Base-by-base conservation (phyloP, 2,113 vertebrate species). In the Crotalus tigris region DNA sequence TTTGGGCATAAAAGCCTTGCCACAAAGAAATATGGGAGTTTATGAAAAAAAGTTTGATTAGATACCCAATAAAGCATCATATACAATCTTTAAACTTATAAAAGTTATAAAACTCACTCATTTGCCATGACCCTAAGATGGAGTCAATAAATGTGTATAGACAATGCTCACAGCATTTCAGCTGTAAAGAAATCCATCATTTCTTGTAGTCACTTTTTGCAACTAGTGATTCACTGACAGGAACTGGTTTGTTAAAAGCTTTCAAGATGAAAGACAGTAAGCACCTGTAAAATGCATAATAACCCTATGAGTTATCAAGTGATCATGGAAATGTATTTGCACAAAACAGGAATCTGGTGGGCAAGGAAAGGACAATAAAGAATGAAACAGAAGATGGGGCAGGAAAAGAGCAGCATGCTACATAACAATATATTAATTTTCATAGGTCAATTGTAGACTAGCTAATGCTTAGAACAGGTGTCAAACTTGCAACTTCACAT, bases 201-300 rank as follows among this genome's bases (percentile, higher is more conserved):
- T 93, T 93, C 12, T 61, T n/a, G 89, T 53, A 64, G 59, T 90
- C 59, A 90, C 49, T 92, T n/a, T 93, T 89, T 92, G 51, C 91
- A 95, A 93, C 89, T 86, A 29, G n/a, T 58, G 91, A 93, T 89
- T 96, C 95, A 96, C 93, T 90, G 89, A 92, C 93, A 91, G 91
- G 89, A 94, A 93, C 87, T 94, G 92, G 95, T 91, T 94, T 92
- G 90, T 64, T 51, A 96, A 94, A 93, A 94, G 91, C 93, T 96
- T 95, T 95, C 91, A 94, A 93, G 93, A 81, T 92, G 93, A 94
- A 95, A 88, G 94, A 92, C 94, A 92, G 81, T 94, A 96, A 95
- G 64, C 53, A 87, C 49, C 26, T 94, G 92, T 96, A 93, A 91
- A 94, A 95, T 95, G 94, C 96, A 96, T 95, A 96, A 96, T 94